Percentiles rank a stretch among this genome's conserved stretches.
These are phyloP conservation scores for Otis tarda DNA, from an alignment of 2,113 vertebrate genomes.

Conservation along the genomic window DNA sequence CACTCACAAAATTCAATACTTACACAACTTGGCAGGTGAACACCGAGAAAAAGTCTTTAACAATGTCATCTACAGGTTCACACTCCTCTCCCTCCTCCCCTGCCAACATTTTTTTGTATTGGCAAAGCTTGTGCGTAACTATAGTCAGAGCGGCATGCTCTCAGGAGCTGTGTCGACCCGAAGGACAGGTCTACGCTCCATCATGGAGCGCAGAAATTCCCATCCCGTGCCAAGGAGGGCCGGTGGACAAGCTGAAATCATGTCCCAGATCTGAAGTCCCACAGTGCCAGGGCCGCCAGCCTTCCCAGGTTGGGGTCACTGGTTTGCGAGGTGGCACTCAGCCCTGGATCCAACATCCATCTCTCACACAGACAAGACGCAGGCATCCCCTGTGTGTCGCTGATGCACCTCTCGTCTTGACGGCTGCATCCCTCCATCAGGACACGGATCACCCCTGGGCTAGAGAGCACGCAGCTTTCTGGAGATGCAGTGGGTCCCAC, in stretches of 20 bases:
- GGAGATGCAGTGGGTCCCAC: background rate
- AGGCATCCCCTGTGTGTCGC: rapidly evolving
- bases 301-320: background rate
- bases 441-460: rapidly evolving
- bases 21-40: background rate
- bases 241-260: background rate
- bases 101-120: background rate
- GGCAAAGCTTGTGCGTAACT: background rate
- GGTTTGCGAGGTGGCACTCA: background rate
- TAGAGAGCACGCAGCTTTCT: background rate
- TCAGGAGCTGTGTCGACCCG: rapidly evolving
- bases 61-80: background rate
- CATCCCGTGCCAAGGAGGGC: background rate
- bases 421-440: background rate
- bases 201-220: background rate
- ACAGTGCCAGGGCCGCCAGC: background rate
- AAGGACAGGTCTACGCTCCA: background rate
- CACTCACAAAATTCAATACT: background rate
- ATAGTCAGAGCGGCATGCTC: background rate
- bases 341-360: background rate
- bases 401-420: rapidly evolving
- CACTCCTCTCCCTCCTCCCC: background rate
- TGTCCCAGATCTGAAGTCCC: background rate
- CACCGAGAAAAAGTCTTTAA: background rate
- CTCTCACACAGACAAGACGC: background rate